Percentiles rank a stretch among this genome's conserved stretches.
Conservation (phyloP, 2,888 invertebrate species). For the Parnassius mnemosyne region DNA sequence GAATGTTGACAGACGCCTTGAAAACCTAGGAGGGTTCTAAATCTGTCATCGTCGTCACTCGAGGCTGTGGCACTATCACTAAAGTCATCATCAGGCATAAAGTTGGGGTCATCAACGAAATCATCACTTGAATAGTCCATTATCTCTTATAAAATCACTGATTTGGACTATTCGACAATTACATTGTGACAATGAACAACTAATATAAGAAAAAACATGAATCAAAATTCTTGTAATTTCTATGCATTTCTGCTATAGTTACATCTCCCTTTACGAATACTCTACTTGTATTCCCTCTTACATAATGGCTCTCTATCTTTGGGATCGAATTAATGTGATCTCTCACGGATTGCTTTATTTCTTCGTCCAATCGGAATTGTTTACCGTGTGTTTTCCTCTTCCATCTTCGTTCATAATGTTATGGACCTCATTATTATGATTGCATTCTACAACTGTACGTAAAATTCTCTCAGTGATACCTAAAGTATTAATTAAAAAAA, state of each 20-base stretch:
- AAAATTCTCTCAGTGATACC: conserved; percentile 25
- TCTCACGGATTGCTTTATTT: conserved; percentile 24
- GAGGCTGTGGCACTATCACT: conserved; percentile 8
- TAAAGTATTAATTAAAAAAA: conserved; percentile 29
- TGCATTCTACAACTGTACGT: conserved; percentile 22
- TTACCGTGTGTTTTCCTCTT: conserved; percentile 28
- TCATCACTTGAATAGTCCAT: no score
- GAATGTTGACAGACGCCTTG: conserved; percentile 17
- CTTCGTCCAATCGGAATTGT: conserved; percentile 21
- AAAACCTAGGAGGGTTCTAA: conserved; percentile 17
- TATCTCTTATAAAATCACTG: no score
- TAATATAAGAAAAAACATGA: no score
- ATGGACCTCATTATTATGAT: neutral
- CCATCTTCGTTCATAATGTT: conserved; percentile 13
- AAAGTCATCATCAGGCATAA: conserved; percentile 1
- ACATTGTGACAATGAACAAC: no score
- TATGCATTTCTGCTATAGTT: neutral
- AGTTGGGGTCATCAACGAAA: no score
- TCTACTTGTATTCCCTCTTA: conserved; percentile 23
- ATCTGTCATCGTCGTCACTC: conserved; percentile 23
- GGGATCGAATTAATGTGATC: conserved; percentile 30
- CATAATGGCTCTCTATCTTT: conserved; percentile 29
- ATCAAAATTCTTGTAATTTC: neutral
- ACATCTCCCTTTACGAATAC: conserved; percentile 2
- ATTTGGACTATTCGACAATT: no score